A percentile compares a stretch with the other conserved stretches of the same genome.
Conservation (phyloP, 2,888 invertebrate species). For the Idaea straminata region DNA sequence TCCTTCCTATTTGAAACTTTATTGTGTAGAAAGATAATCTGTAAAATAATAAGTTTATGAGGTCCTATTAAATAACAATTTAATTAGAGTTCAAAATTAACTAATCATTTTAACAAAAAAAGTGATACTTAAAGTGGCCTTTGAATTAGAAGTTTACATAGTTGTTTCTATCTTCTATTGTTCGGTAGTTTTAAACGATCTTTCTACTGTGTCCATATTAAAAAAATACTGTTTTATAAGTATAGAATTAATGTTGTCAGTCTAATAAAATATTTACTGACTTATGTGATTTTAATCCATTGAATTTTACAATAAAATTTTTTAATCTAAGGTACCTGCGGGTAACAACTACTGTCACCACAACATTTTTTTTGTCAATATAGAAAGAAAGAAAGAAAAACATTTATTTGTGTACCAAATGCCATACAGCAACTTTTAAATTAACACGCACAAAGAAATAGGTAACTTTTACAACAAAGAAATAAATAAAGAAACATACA, state of each 20-base stretch:
- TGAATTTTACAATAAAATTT: no score
- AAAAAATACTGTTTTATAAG: background rate
- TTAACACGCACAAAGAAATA: no score
- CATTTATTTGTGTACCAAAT: no score
- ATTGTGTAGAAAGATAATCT: background rate
- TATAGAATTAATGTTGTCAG: background rate
- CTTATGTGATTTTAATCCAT: no score
- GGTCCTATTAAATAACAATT: background rate
- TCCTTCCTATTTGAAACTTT: background rate
- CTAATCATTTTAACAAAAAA: background rate
- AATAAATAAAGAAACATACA: no score
- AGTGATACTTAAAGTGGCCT: constrained; percentile 5
- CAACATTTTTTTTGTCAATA: no score
- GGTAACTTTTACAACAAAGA: no score
- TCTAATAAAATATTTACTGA: background rate
- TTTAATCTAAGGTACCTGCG: no score
- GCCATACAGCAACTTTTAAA: no score
- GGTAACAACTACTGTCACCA: no score
- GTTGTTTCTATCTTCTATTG: background rate
- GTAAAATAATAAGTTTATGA: background rate
- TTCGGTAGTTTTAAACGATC: background rate
- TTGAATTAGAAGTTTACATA: background rate
- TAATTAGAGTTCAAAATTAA: background rate
- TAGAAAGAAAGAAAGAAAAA: no score
- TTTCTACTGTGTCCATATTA: background rate